Evolutionary conservation across 2,797 vertebrate genomes (phyloP).

Genomic region (Semaprochilodus insignis): DNA sequence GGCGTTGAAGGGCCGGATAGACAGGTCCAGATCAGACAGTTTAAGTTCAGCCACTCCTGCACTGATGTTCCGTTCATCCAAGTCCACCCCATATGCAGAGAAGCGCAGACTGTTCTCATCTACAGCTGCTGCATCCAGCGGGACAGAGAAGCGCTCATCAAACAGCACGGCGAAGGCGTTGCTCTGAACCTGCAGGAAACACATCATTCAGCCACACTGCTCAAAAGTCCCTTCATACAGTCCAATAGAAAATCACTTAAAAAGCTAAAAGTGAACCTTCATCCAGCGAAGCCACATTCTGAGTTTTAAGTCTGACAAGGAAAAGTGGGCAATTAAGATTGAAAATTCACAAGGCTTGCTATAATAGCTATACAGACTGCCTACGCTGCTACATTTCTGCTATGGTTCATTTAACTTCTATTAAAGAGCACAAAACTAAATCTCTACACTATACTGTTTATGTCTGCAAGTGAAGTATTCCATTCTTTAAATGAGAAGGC

Average conservation of each 20-base stretch:
- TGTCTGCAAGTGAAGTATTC: background rate
- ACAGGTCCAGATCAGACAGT: slow-evolving; percentile 91
- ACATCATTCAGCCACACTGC: background rate
- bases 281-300: too few relatives aligned
- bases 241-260: background rate
- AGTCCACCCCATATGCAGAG: slow-evolving; percentile 88
- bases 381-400: background rate
- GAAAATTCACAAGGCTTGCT: background rate
- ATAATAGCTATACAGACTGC: background rate
- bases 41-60: slow-evolving; percentile 92
- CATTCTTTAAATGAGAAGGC: background rate
- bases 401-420: background rate
- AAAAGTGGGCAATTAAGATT: background rate
- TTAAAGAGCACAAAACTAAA: background rate
- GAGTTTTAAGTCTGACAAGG: too few relatives aligned
- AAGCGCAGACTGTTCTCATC: slow-evolving; percentile 93
- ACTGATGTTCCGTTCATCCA: slow-evolving; percentile 88
- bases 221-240: background rate
- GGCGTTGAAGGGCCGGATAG: slow-evolving; percentile 87
- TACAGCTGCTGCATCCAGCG: slow-evolving; percentile 81
- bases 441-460: background rate
- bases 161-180: slow-evolving; percentile 90
- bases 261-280: too few relatives aligned
- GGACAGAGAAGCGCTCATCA: slow-evolving; percentile 90
- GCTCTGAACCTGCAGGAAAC: slow-evolving; percentile 84